Conservation (phyloP, 2,888 invertebrate species). For the Sepioteuthis lessoniana region DNA sequence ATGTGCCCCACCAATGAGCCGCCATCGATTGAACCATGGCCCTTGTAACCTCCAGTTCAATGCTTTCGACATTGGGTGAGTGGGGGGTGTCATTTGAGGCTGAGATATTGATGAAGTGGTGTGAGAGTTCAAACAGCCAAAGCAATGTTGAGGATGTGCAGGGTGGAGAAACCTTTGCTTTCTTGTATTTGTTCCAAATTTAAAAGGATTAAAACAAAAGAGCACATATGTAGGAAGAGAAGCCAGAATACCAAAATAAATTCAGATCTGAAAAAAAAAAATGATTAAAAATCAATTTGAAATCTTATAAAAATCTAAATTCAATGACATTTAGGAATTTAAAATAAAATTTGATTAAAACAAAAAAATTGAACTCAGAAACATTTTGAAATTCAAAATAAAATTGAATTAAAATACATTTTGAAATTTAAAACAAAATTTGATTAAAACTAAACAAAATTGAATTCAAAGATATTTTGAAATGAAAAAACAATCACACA, state of each 20-base stretch:
- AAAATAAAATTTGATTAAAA: no score
- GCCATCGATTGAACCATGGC: neutral
- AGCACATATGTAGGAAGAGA: slow-evolving; percentile 25
- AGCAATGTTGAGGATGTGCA: neutral
- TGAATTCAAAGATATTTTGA: no score
- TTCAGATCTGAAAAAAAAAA: slow-evolving; percentile 41
- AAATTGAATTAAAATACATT: no score
- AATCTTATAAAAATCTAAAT: no score
- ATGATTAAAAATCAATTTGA: neutral
- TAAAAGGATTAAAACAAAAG: neutral
- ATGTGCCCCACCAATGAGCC: neutral
- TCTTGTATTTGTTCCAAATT: slow-evolving; percentile 6
- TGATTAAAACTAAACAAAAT: no score
- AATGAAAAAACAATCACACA: no score
- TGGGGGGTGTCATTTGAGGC: neutral
- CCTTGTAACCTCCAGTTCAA: neutral
- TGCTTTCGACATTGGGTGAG: neutral
- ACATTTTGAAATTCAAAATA: no score
- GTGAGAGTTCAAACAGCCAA: neutral
- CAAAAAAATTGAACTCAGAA: no score
- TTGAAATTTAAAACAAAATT: no score
- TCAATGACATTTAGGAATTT: no score
- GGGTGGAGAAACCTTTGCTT: neutral
- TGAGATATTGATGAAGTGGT: neutral
- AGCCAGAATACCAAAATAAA: slow-evolving; percentile 38